Conservation (phyloP, 92 coral and sea anemone species). For the Micromussa lordhowensis region DNA sequence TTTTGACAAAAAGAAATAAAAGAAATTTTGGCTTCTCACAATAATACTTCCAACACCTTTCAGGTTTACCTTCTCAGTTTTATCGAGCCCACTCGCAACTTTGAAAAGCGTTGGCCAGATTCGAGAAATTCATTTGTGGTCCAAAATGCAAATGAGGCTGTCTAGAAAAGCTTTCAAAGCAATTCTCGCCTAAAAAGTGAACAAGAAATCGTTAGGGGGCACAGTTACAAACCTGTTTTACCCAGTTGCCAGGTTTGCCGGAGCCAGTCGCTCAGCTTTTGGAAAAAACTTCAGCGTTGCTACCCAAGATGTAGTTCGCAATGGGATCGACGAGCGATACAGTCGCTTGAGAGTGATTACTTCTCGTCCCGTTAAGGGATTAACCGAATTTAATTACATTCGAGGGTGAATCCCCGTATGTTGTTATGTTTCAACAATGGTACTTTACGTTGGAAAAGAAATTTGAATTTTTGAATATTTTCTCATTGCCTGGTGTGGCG, state of each 20-base stretch:
- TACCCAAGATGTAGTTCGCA: not conserved
- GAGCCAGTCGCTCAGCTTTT: not conserved
- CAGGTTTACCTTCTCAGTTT: not conserved
- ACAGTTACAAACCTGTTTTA: constrained; percentile 4
- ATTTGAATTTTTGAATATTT: constrained; percentile 1
- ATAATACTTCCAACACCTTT: not conserved
- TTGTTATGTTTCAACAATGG: constrained; percentile 4
- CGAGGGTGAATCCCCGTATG: constrained; percentile 14
- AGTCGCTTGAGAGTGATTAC: not conserved
- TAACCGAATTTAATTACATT: not conserved
- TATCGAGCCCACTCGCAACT: not conserved
- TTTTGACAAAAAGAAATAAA: not conserved
- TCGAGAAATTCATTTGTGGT: not conserved
- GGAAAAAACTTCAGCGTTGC: not conserved
- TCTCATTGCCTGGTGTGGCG: not conserved
- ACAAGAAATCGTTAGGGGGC: not conserved
- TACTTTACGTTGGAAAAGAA: not conserved
- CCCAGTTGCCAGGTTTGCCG: not conserved
- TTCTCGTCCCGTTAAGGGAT: not conserved
- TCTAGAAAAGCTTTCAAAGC: not conserved
- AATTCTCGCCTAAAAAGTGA: not conserved
- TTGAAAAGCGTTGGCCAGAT: not conserved
- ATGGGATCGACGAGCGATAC: not conserved
- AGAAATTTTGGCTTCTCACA: not conserved
- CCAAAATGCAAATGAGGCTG: not conserved